Evolutionary conservation across 2,113 vertebrate genomes (phyloP), one percentile per base, ranked within the genome.

Genomic region (Tursiops truncatus): DNA sequence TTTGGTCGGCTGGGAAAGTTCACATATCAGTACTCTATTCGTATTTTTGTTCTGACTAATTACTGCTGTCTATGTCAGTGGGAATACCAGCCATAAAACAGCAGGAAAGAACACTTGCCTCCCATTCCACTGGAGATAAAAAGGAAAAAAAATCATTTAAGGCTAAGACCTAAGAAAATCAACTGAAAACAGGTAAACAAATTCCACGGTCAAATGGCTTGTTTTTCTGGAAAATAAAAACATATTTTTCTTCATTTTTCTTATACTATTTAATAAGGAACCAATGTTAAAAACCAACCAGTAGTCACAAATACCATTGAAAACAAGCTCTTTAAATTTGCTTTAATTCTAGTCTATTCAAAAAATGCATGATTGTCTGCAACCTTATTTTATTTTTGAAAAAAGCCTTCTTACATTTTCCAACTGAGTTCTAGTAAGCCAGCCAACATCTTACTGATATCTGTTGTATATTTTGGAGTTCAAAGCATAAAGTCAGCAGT

Each of bases 401-500:
- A 82, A 86, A 62, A 63, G 5, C 15, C 17, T 25, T n/a, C 23
- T 79, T 85, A 33, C 33, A 70, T 77, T 97, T 97, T 81, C 62
- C 67, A 65, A 23, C 9, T 58, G 91, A 88, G 44, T 50, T 81
- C 83, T 90, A 60, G 36, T 50, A 76, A 63, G 56, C 38, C 44
- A 81, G 96, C 95, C 95, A 95, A 91, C 28, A 58, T 63, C 60
- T 85, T 63, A 77, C 81, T 89, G 89, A 88, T 91, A 95, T 17
- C 65, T 93, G 91, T 58, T 97, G 94, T 97, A 25, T 96, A 79
- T 94, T 97, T 95, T 97, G 87, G 96, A 98, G 94, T 76, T 91
- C 38, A 96, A 96, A 97, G 73, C 56, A 89, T 91, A 92, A 97
- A 96, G 76, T 33, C 70, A 97, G 92, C 84, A 98, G 86, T 79